phyloP scores from a whole-genome alignment of 2,113 vertebrate species.

The Gadus chalcogrammus region DNA sequence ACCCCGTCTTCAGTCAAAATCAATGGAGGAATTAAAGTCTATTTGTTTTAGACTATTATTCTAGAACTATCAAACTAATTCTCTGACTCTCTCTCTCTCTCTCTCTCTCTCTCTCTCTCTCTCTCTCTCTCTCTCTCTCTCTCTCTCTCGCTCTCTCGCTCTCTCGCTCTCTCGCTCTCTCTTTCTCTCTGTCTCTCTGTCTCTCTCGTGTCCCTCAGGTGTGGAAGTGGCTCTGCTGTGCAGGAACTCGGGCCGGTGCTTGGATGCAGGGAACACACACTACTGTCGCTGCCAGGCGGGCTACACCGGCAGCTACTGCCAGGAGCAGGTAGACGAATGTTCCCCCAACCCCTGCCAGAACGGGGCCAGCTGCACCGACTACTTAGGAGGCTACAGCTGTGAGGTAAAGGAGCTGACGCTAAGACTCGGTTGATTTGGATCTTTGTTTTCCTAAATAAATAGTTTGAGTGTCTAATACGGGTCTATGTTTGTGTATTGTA shows the following conservation, averaged over 20 bases:
- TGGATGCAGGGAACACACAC: slow-evolving; percentile 88
- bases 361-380: slow-evolving; percentile 91
- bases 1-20: too few relatives aligned
- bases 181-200: too few relatives aligned
- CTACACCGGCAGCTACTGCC: slow-evolving; percentile 96
- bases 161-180: too few relatives aligned
- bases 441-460: too few relatives aligned
- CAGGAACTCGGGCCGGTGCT: slow-evolving; percentile 87
- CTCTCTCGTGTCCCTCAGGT: slow-evolving; percentile 60
- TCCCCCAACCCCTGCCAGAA: slow-evolving; percentile 95
- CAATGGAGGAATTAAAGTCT: neutral
- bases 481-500: slow-evolving; percentile 7
- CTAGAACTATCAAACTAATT: neutral
- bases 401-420: slow-evolving; percentile 70
- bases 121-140: too few relatives aligned
- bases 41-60: neutral
- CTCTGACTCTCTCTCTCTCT: too few relatives aligned
- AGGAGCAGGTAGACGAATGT: slow-evolving; percentile 96
- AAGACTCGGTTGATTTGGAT: neutral
- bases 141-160: too few relatives aligned
- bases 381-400: slow-evolving; percentile 93
- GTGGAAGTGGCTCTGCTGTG: slow-evolving; percentile 82
- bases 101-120: too few relatives aligned
- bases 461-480: neutral
- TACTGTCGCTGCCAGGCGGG: slow-evolving; percentile 93